These are phyloP conservation scores for Euplagia quadripunctaria DNA, from an alignment of 2,888 invertebrate genomes.

Conservation along the genomic window DNA sequence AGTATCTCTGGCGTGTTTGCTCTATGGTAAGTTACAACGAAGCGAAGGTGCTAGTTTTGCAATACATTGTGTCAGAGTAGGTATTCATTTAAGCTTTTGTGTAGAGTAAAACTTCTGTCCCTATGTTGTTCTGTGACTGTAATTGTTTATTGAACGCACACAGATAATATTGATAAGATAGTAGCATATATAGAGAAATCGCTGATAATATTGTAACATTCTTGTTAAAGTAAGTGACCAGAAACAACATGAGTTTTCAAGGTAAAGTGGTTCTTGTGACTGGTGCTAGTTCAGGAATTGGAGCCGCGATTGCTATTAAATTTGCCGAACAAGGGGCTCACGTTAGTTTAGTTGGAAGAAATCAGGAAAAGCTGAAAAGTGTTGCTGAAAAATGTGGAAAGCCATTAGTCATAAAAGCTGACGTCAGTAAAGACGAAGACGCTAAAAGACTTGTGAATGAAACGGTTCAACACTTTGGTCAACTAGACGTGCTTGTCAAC, in stretches of 20 bases:
- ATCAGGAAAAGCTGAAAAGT: slow-evolving; percentile 43
- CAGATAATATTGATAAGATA: background rate
- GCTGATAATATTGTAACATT: background rate
- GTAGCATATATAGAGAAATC: background rate
- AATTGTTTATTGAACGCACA: background rate
- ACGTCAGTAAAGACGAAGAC: slow-evolving; percentile 34
- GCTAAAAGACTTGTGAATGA: slow-evolving; percentile 25
- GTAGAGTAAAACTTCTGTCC: background rate
- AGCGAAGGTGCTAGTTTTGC: too few relatives aligned
- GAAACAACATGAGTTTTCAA: slow-evolving; percentile 49
- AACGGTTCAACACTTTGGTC: slow-evolving; percentile 29
- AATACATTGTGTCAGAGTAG: too few relatives aligned
- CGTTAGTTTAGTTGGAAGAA: slow-evolving; percentile 29
- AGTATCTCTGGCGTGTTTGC: too few relatives aligned
- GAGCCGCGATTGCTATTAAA: slow-evolving; percentile 48
- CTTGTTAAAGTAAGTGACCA: background rate
- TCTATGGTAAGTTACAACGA: too few relatives aligned
- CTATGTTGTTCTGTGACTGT: background rate
- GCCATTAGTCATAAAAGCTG: slow-evolving; percentile 26
- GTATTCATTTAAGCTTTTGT: background rate
- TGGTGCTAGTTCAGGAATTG: slow-evolving; percentile 58
- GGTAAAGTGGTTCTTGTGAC: slow-evolving; percentile 57
- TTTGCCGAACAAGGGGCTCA: slow-evolving; percentile 44
- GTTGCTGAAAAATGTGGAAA: slow-evolving; percentile 28
- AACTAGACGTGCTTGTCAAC: slow-evolving; percentile 41